Evolutionary conservation across 2,113 vertebrate genomes (phyloP).

Genomic region (Gorsachius goisagi): DNA sequence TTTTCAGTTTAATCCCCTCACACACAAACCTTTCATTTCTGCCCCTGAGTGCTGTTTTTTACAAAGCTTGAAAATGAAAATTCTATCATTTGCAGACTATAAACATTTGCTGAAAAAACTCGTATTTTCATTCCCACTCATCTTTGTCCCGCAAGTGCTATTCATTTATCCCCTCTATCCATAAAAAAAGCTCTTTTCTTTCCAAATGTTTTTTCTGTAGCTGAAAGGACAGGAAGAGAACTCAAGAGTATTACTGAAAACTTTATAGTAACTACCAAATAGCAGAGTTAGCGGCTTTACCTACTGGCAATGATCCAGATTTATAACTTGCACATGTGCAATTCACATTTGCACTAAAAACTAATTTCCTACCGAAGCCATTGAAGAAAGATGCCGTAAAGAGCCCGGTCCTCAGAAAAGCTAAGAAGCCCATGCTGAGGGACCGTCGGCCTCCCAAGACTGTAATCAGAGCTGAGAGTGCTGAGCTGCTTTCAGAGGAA

Average conservation of each 20-base stretch:
- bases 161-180: constrained; percentile 9
- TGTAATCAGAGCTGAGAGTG: not conserved
- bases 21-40: not conserved
- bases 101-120: constrained; percentile 20
- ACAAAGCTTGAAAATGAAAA: constrained; percentile 19
- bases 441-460: not conserved
- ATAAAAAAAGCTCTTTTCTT: constrained; percentile 36
- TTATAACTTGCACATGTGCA: constrained; percentile 46
- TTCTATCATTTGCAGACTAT: not conserved
- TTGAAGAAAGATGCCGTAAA: constrained; percentile 33
- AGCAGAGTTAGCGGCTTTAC: constrained; percentile 19
- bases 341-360: constrained; percentile 52
- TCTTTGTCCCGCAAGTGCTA: not conserved
- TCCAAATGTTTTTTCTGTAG: constrained; percentile 6
- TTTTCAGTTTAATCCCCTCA: not conserved
- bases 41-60: not conserved
- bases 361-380: constrained; percentile 46
- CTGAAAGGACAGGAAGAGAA: constrained; percentile 45
- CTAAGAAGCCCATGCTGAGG: not conserved
- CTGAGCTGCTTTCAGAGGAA: constrained; percentile 11
- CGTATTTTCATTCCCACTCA: constrained; percentile 3
- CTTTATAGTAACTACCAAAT: constrained; percentile 34
- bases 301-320: constrained; percentile 29
- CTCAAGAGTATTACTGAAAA: constrained; percentile 36
- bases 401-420: not conserved